These are phyloP conservation scores for Catharus minimus DNA, from an alignment of 2,113 vertebrate genomes.

Conservation along the genomic window DNA sequence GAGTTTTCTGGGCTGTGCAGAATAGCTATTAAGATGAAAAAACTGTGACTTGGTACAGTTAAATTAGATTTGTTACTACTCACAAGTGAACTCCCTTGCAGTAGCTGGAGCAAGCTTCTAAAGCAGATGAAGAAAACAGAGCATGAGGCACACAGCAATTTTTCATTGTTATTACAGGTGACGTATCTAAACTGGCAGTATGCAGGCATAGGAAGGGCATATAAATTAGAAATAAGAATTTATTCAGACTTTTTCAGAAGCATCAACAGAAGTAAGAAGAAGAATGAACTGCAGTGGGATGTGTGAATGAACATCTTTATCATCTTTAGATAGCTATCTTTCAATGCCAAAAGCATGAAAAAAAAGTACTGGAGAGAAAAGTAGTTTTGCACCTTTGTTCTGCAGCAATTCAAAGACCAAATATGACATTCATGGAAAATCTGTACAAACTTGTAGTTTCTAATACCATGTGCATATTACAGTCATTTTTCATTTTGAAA, in stretches of 20 bases:
- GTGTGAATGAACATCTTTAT: conserved; percentile 50
- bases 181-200: conserved; percentile 83
- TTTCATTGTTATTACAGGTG: conserved; percentile 91
- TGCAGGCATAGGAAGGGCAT: conserved; percentile 57
- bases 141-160: conserved; percentile 78
- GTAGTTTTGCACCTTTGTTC: conserved; percentile 9
- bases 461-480: background rate
- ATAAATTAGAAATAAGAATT: conserved; percentile 73
- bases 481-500: conserved; percentile 51
- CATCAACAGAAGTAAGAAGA: conserved; percentile 52
- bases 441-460: conserved; percentile 2
- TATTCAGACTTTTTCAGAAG: conserved; percentile 56
- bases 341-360: background rate
- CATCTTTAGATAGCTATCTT: conserved; percentile 17
- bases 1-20: conserved; percentile 62
- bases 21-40: conserved; percentile 65
- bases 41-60: conserved; percentile 70
- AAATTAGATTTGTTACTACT: conserved; percentile 81
- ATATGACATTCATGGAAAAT: background rate
- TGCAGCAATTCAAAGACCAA: conserved; percentile 7
- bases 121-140: conserved; percentile 52
- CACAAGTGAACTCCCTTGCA: conserved; percentile 69
- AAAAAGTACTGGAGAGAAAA: background rate
- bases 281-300: conserved; percentile 41
- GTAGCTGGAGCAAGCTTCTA: conserved; percentile 63